phyloP scores from a whole-genome alignment of 2,797 vertebrate species.

The Sebastes alutus region DNA sequence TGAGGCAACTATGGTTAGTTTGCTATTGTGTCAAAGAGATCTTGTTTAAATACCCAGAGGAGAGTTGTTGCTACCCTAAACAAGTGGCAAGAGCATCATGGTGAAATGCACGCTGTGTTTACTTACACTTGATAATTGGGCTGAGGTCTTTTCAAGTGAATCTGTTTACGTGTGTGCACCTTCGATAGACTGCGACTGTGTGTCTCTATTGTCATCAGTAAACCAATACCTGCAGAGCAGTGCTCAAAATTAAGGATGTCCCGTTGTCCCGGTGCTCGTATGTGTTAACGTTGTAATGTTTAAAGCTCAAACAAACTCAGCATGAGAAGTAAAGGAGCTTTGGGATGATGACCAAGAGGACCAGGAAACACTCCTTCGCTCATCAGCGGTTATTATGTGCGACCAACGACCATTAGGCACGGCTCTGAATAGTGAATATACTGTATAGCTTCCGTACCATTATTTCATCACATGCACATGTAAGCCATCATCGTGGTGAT shows the following conservation, averaged over 20 bases:
- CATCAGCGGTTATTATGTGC: background rate
- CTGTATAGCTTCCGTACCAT: background rate
- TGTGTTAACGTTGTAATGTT: background rate
- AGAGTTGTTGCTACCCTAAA: background rate
- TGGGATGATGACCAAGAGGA: background rate
- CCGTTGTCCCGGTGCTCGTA: background rate
- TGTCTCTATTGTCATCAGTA: background rate
- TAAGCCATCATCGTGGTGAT: background rate
- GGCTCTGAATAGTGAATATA: background rate
- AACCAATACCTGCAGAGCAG: background rate
- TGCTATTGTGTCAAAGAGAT: conserved; percentile 31
- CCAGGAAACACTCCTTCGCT: background rate
- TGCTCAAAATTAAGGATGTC: background rate
- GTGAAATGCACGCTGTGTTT: conserved; percentile 3
- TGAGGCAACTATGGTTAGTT: conserved; percentile 3
- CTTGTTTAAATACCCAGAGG: conserved; percentile 25
- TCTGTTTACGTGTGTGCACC: background rate
- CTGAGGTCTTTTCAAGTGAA: conserved; percentile 1
- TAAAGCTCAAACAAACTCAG: background rate
- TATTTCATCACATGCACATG: background rate
- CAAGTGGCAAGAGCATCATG: background rate
- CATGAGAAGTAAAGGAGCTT: too few species aligned
- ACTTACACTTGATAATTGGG: background rate
- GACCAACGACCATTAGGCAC: background rate
- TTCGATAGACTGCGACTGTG: conserved; percentile 10